Base-by-base conservation (phyloP, 2,113 vertebrate genomes). In the Clinocottus analis region DNA sequence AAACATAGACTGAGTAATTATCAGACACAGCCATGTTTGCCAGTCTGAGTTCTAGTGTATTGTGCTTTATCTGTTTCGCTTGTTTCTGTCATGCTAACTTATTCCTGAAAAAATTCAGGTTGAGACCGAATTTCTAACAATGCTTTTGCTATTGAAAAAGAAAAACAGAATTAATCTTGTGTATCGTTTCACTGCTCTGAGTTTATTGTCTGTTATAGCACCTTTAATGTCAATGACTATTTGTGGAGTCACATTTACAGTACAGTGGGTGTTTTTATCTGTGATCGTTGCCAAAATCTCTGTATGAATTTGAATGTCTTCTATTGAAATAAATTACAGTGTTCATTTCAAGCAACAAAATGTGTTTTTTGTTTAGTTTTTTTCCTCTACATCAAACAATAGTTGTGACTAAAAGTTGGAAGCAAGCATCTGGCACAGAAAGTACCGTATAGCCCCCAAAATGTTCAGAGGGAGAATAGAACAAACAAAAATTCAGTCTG, bases 221-320 rank as follows among this genome's bases (percentile, higher is more conserved):
- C 72, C 65, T 81, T 27, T 21, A 4, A 31, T 81, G 58, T 81
- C 13, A 31, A 66, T 29, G 73, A 49, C 16, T 31, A 27, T 80
- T 39, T 51, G 59, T 76, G 73, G 60, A 65, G 58, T 83, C 53
- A 69, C 39, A 77, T 77, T 61, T 72, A 72, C 66, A 27, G 73
- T 82, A 64, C 70, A 78, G 47, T 85, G 43, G 45, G 17, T 85
- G 75, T 77, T 78, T 89, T 79, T 45, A 75, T 60, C 71, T 72
- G 77, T 88, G 72, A 51, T 83, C 27, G 72, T 27, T 80, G 51
- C n/a, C 39, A 65, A 61, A 37, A 45, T 21, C 12, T 5, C 17
- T 2, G 31, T 61, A 60, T 87, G 25, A 21, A 65, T 66, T 71
- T 66, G 55, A 76, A 74, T 89, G 82, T 87, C 62, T 69, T 77